These are phyloP conservation scores for Drosophila teissieri DNA, from an alignment of 1,140 invertebrate species.

Conservation along the genomic window DNA sequence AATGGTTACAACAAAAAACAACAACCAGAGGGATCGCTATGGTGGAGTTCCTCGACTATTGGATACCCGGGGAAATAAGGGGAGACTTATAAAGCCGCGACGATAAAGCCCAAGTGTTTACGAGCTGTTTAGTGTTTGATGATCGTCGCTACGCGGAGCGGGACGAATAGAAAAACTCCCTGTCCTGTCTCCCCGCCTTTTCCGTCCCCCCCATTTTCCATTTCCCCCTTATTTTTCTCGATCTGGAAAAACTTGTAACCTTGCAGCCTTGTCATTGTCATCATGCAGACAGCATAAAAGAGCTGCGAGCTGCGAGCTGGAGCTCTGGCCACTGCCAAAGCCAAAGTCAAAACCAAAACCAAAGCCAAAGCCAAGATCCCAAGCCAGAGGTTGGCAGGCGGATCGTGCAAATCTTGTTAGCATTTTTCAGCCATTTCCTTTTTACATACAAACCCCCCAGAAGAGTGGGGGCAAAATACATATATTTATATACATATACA, in stretches of 20 bases:
- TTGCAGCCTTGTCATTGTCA: slow-evolving; percentile 79
- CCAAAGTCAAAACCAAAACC: not conserved
- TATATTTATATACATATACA: not conserved
- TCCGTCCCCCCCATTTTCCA: not conserved
- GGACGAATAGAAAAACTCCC: slow-evolving; percentile 1
- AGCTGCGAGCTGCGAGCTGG: slow-evolving; percentile 28
- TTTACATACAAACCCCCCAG: slow-evolving; percentile 50
- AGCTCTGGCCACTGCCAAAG: slow-evolving; percentile 3
- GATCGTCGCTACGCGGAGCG: slow-evolving; percentile 23
- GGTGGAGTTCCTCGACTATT: too few species aligned
- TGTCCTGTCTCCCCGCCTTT: slow-evolving; percentile 18
- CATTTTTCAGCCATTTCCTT: slow-evolving; percentile 80
- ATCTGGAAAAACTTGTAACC: slow-evolving; percentile 83
- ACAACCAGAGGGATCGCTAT: not conserved
- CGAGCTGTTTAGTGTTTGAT: slow-evolving; percentile 76
- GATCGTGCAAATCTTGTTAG: slow-evolving; percentile 79
- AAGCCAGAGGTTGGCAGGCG: slow-evolving; percentile 56
- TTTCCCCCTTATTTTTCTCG: slow-evolving; percentile 22
- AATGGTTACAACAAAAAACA: not conserved
- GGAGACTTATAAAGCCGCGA: not conserved
- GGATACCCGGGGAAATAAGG: slow-evolving; percentile 4
- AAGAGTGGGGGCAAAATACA: slow-evolving; percentile 4
- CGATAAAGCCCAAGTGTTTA: slow-evolving; percentile 79
- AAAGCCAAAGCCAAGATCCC: slow-evolving; percentile 5
- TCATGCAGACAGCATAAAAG: slow-evolving; percentile 40